Evolutionary conservation across 1,140 invertebrate genomes (phyloP).

Genomic region (Aphis craccivora): DNA sequence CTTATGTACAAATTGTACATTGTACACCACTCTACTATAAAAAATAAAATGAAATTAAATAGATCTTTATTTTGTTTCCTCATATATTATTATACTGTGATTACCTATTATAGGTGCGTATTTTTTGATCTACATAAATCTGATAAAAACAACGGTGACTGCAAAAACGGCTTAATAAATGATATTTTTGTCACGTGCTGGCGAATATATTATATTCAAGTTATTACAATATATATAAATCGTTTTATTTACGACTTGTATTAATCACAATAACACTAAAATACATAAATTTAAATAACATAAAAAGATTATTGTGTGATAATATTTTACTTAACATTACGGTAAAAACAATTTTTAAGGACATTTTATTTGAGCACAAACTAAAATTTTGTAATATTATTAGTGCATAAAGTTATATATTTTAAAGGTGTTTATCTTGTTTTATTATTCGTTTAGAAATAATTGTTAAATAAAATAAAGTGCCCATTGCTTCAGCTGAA

Average conservation of each 20-base stretch:
- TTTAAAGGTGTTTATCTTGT: neutral
- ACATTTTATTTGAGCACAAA: neutral
- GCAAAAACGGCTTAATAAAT: neutral
- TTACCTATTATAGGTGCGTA: neutral
- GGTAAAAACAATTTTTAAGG: neutral
- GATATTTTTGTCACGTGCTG: neutral
- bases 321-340: neutral
- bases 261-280: neutral
- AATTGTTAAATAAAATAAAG: too few relatives aligned
- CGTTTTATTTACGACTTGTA: neutral
- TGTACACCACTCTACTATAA: neutral
- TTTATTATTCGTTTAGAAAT: neutral
- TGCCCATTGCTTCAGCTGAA: too few relatives aligned
- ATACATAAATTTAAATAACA: neutral
- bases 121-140: neutral
- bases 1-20: too few relatives aligned
- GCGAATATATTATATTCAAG: neutral
- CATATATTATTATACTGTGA: neutral
- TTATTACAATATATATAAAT: neutral
- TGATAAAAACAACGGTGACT: neutral
- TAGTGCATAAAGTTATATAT: neutral
- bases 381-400: neutral
- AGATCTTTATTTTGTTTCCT: neutral
- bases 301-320: neutral
- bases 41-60: neutral